phyloP scores from a whole-genome alignment of 2,797 vertebrate species.

The Argyrosomus regius region DNA sequence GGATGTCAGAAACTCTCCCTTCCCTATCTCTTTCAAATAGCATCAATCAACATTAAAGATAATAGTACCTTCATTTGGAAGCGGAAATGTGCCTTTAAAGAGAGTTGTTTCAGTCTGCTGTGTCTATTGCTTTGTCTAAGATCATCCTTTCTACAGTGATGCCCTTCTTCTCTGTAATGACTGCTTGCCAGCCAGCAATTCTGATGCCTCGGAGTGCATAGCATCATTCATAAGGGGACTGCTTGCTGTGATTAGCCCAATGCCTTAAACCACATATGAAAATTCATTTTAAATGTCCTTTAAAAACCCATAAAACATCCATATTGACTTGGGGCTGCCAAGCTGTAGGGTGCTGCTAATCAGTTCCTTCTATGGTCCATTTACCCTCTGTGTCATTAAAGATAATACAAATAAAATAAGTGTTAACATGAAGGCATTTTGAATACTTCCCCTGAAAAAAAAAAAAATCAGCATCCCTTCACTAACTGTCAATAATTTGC shows the following conservation, averaged over 20 bases:
- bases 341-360: conserved; percentile 80
- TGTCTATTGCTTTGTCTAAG: conserved; percentile 66
- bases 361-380: conserved; percentile 84
- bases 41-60: conserved; percentile 71
- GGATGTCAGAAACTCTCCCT: conserved; percentile 47
- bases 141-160: conserved; percentile 55
- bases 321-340: conserved; percentile 78
- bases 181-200: conserved; percentile 63
- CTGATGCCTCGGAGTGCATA: conserved; percentile 60
- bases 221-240: conserved; percentile 73
- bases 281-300: conserved; percentile 84
- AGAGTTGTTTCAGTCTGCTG: conserved; percentile 54
- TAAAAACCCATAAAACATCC: conserved; percentile 83
- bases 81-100: conserved; percentile 65
- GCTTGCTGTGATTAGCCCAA: conserved; percentile 77
- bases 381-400: conserved; percentile 86
- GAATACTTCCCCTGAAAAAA: conserved; percentile 59
- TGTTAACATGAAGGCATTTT: conserved; percentile 81
- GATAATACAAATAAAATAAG: conserved; percentile 88
- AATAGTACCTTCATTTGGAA: conserved; percentile 59
- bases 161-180: conserved; percentile 65
- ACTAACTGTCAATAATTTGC: conserved; percentile 80
- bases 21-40: conserved; percentile 54
- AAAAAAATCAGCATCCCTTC: conserved; percentile 47
- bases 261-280: conserved; percentile 82